Evolutionary conservation across 2,888 invertebrate species (phyloP).

Genomic region (Bimastos eiseni): DNA sequence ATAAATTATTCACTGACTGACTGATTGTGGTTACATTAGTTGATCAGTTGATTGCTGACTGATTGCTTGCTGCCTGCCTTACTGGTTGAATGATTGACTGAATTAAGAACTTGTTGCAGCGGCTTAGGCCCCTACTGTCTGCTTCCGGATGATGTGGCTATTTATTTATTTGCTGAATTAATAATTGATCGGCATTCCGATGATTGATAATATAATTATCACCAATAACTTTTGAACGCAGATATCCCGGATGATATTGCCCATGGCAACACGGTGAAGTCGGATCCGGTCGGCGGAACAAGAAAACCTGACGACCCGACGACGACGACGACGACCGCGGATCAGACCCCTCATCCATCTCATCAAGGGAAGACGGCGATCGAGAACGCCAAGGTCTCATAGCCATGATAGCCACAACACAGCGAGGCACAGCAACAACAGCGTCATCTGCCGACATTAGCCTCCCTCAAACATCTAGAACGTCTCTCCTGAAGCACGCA

Average conservation of each 20-base stretch:
- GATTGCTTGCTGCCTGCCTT: background rate
- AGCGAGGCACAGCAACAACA: background rate
- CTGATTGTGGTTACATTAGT: no score
- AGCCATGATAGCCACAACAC: background rate
- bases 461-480: slow-evolving; percentile 6
- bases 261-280: background rate
- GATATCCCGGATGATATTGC: background rate
- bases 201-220: background rate
- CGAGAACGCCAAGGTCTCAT: background rate
- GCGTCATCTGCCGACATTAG: background rate
- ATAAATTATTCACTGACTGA: background rate
- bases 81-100: background rate
- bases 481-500: background rate
- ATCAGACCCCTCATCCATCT: background rate
- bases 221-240: background rate
- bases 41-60: background rate
- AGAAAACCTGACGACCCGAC: background rate
- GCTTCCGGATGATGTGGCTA: background rate
- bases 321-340: background rate
- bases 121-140: no score
- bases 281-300: background rate
- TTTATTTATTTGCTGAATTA: background rate
- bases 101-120: background rate
- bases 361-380: background rate
- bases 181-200: background rate